A percentile compares a stretch with the other conserved stretches of the same genome.
Conservation (phyloP, 2,797 vertebrate genomes). For the Micrastur ruficollis region DNA sequence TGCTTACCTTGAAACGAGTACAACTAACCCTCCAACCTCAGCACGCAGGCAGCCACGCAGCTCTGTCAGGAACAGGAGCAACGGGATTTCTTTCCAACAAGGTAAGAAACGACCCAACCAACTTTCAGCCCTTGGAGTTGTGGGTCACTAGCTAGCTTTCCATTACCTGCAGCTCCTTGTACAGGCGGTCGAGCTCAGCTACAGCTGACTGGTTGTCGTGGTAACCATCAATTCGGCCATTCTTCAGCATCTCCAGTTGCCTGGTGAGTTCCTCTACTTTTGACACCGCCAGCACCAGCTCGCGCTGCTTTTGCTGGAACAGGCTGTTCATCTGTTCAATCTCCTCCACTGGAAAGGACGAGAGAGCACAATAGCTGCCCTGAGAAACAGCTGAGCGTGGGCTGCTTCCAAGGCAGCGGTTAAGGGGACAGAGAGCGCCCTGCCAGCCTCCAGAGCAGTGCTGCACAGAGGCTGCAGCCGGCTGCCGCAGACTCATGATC, state of each 20-base stretch:
- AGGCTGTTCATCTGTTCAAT: conserved; percentile 93
- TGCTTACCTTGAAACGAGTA: neutral
- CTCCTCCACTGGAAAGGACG: conserved; percentile 86
- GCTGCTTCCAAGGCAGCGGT: conserved; percentile 31
- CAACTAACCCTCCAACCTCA: neutral
- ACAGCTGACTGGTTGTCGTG: conserved; percentile 83
- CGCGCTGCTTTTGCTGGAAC: conserved; percentile 95
- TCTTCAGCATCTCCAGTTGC: conserved; percentile 90
- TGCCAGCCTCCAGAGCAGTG: neutral
- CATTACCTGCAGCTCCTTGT: conserved; percentile 91
- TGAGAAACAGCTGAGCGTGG: conserved; percentile 51
- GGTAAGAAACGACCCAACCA: neutral
- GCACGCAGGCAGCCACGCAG: fast-evolving
- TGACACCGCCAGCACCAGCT: conserved; percentile 87
- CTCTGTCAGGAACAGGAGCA: neutral
- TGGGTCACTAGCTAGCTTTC: neutral
- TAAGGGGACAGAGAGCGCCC: conserved; percentile 4
- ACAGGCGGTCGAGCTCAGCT: conserved; percentile 90
- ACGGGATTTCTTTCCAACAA: fast-evolving
- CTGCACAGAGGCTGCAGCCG: neutral
- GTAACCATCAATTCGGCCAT: conserved; percentile 82
- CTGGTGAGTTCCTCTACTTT: conserved; percentile 90
- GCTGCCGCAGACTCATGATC: neutral
- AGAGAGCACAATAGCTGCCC: conserved; percentile 41
- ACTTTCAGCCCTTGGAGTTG: neutral